phyloP scores from a whole-genome alignment of 2,113 vertebrate genomes.

The Campylomormyrus tamandua region DNA sequence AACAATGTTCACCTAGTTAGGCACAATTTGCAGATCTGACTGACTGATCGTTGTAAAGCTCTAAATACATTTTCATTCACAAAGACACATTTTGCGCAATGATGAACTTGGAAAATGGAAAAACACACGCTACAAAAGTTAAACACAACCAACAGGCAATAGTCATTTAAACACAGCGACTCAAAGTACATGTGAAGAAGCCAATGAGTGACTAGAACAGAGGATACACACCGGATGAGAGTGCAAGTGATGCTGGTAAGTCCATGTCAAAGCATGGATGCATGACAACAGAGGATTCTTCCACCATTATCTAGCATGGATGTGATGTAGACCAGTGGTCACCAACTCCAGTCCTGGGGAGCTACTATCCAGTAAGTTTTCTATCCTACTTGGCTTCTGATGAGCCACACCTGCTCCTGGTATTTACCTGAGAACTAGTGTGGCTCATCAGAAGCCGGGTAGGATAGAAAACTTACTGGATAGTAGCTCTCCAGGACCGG shows the following conservation, averaged over 20 bases:
- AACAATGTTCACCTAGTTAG: neutral
- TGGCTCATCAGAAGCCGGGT: too few species aligned
- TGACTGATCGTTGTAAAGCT: neutral
- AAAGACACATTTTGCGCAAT: neutral
- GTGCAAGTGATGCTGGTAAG: neutral
- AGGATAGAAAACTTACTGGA: too few species aligned
- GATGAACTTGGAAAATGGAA: neutral
- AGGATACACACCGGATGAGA: neutral
- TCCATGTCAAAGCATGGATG: too few species aligned
- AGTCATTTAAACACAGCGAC: neutral
- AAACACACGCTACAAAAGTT: neutral
- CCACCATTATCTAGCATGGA: neutral
- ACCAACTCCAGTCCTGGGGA: too few species aligned
- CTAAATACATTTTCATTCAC: neutral
- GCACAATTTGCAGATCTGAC: neutral
- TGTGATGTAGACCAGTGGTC: neutral
- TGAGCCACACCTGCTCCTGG: too few species aligned
- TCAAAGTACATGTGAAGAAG: neutral
- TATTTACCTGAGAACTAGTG: too few species aligned
- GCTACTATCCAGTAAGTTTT: too few species aligned
- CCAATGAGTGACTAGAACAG: neutral
- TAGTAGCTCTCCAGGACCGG: too few species aligned
- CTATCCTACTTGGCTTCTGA: too few species aligned
- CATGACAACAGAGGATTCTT: neutral
- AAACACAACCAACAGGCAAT: neutral